Evolutionary conservation across 2,797 vertebrate genomes (phyloP).

Genomic region (Clarias platycephalus): DNA sequence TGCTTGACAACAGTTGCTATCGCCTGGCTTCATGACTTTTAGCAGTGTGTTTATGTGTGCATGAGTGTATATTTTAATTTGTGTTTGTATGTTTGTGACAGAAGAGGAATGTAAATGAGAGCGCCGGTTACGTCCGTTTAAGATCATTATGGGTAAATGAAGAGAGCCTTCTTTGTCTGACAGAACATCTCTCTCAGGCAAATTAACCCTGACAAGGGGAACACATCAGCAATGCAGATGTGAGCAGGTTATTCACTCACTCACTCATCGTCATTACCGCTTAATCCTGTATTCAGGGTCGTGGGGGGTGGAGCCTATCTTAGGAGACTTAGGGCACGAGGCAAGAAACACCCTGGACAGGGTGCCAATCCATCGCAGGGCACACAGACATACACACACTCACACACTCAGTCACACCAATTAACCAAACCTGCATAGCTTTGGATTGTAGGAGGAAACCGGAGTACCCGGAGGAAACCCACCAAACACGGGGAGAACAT

Average conservation of each 20-base stretch:
- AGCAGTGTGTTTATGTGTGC: slow-evolving; percentile 45
- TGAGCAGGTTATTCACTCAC: slow-evolving; percentile 45
- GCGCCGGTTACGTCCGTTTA: slow-evolving; percentile 12
- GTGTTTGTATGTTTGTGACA: slow-evolving; percentile 36
- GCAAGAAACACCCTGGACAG: no score
- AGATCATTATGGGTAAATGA: slow-evolving; percentile 49
- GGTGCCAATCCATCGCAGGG: no score
- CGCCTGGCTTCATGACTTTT: slow-evolving; percentile 67
- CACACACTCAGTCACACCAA: no score
- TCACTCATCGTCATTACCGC: no score
- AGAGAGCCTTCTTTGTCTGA: slow-evolving; percentile 47
- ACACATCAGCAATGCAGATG: slow-evolving; percentile 40
- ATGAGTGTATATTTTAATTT: slow-evolving; percentile 25
- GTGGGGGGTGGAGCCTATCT: no score
- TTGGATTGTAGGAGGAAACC: no score
- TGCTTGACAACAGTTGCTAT: slow-evolving; percentile 77
- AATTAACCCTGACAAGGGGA: slow-evolving; percentile 61
- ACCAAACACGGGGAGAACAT: no score
- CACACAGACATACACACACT: no score
- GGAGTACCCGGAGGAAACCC: no score
- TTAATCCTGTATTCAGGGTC: no score
- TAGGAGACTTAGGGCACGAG: no score
- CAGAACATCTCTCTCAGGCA: slow-evolving; percentile 54
- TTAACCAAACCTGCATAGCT: no score
- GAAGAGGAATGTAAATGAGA: slow-evolving; percentile 21